These are phyloP conservation scores for Carduelis carduelis DNA, from an alignment of 2,797 vertebrate species.

Conservation along the genomic window DNA sequence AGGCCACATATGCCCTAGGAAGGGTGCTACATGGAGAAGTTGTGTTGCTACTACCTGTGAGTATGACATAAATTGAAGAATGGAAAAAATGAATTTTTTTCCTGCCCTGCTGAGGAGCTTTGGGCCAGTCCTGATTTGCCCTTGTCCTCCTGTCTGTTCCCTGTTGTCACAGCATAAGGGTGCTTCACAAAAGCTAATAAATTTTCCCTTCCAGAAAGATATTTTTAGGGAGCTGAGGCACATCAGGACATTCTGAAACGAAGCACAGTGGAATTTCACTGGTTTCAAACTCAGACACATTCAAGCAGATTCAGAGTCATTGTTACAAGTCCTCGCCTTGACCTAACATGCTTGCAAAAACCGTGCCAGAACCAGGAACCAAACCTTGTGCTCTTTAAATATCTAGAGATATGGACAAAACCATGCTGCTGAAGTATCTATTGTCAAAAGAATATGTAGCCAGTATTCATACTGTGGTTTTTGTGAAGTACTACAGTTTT, in stretches of 20 bases:
- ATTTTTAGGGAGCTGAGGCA: constrained; percentile 18
- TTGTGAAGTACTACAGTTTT: neutral
- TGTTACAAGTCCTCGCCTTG: neutral
- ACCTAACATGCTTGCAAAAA: neutral
- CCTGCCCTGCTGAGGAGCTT: neutral
- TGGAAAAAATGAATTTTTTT: neutral
- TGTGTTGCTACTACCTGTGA: neutral
- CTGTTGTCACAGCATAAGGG: neutral
- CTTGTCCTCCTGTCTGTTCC: neutral
- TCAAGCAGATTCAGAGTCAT: neutral
- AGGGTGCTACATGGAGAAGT: neutral
- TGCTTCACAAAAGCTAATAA: neutral
- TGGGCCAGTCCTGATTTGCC: neutral
- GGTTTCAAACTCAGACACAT: neutral
- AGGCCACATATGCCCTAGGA: neutral
- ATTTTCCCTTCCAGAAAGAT: constrained; percentile 1
- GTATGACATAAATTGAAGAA: neutral
- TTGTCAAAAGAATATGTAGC: neutral
- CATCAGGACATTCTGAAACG: neutral
- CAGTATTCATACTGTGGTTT: neutral
- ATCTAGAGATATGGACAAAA: neutral
- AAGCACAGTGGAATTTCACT: constrained; percentile 3
- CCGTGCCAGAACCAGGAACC: neutral
- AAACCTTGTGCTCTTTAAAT: neutral
- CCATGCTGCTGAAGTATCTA: neutral